phyloP scores from a whole-genome alignment of 2,113 vertebrate species.

The Onychostoma macrolepis region DNA sequence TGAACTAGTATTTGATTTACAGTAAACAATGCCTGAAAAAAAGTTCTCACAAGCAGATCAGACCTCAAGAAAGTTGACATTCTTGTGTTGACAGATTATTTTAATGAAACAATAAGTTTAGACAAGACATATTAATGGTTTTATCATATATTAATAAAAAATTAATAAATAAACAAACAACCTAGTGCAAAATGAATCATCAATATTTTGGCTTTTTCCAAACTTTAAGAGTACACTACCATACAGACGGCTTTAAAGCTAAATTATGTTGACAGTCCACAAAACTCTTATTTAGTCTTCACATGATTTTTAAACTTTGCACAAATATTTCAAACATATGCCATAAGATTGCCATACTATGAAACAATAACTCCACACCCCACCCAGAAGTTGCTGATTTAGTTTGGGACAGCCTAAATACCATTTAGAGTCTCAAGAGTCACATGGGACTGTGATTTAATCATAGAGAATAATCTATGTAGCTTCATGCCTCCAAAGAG shows the following conservation, averaged over 20 bases:
- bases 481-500: neutral
- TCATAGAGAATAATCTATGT: neutral
- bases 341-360: neutral
- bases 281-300: neutral
- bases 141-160: neutral
- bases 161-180: neutral
- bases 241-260: neutral
- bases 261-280: neutral
- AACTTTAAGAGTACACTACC: neutral
- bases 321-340: neutral
- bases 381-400: slow-evolving; percentile 5
- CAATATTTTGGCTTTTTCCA: neutral
- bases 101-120: neutral
- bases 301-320: neutral
- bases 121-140: neutral
- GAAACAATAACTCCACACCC: neutral
- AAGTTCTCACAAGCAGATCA: neutral
- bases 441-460: neutral
- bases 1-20: neutral
- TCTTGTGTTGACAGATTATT: neutral
- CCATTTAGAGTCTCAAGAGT: neutral
- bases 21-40: neutral
- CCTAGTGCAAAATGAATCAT: neutral
- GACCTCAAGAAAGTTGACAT: neutral
- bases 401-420: neutral